Percentiles rank a stretch among this genome's conserved stretches.
Evolutionary conservation across 2,113 vertebrate species (phyloP).

Genomic region (Loxodonta africana): DNA sequence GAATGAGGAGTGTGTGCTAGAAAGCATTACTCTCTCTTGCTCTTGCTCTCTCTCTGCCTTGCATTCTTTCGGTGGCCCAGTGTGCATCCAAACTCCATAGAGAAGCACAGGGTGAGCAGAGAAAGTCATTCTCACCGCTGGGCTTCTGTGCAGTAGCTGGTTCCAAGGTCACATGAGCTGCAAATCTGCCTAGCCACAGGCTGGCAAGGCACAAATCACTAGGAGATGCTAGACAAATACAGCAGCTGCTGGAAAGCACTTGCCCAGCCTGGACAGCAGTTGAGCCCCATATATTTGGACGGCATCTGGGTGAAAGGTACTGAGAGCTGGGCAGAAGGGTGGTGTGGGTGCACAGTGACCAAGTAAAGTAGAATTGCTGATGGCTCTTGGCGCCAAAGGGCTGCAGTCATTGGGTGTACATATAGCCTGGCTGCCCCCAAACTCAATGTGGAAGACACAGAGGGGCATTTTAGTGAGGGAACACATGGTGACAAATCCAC

Average conservation of each 20-base stretch:
- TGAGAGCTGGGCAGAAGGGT: background rate
- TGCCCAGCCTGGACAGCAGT: background rate
- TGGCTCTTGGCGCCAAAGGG: background rate
- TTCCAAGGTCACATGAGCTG: constrained; percentile 40
- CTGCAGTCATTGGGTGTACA: background rate
- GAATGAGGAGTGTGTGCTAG: constrained; percentile 63
- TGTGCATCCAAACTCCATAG: constrained; percentile 38
- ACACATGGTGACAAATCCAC: too few species aligned
- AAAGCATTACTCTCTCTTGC: background rate
- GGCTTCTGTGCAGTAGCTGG: constrained; percentile 11
- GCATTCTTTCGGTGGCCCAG: background rate
- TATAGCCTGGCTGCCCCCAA: background rate
- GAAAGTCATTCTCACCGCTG: constrained; percentile 27
- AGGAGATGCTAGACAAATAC: constrained; percentile 45
- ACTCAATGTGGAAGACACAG: background rate
- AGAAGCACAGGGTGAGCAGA: constrained; percentile 3
- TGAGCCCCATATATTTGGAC: background rate
- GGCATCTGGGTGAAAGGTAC: constrained; percentile 64
- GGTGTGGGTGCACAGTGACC: background rate
- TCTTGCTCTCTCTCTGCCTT: background rate
- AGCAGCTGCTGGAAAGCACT: background rate
- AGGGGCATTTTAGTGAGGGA: background rate
- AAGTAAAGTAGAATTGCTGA: background rate
- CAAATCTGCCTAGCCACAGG: constrained; percentile 21
- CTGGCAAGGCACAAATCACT: background rate